phyloP scores from a whole-genome alignment of 2,888 invertebrate species.

The Amphimallon solstitiale region DNA sequence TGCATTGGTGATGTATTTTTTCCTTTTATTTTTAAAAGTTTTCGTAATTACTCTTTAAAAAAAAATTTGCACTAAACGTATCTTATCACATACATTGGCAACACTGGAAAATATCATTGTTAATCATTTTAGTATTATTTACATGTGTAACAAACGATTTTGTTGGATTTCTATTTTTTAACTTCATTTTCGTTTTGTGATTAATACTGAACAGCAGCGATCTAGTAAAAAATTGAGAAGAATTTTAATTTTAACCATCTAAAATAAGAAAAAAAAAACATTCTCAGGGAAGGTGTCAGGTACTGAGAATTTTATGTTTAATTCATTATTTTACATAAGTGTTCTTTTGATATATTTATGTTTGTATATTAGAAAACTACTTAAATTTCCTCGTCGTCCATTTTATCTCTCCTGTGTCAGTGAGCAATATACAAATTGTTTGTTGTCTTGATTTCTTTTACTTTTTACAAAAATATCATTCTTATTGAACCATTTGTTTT shows the following conservation, averaged over 20 bases:
- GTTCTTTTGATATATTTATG: neutral
- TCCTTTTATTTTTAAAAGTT: neutral
- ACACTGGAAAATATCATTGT: constrained; percentile 47
- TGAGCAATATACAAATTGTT: constrained; percentile 15
- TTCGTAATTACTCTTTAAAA: constrained; percentile 24
- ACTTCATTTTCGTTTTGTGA: neutral
- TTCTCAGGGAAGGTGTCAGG: too few relatives aligned
- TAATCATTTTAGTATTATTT: neutral
- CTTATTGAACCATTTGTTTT: constrained; percentile 4
- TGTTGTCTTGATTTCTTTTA: neutral
- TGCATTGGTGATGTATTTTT: constrained; percentile 47
- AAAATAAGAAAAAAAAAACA: neutral
- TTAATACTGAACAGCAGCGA: constrained; percentile 32
- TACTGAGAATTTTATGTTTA: too few relatives aligned
- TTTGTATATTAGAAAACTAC: neutral
- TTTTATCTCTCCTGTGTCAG: neutral
- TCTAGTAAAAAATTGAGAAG: neutral
- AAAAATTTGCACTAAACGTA: constrained; percentile 50
- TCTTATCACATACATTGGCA: constrained; percentile 61
- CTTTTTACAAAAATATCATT: constrained; percentile 27
- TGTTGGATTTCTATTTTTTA: neutral
- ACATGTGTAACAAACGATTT: constrained; percentile 10
- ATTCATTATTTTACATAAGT: too few relatives aligned
- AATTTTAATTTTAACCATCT: neutral
- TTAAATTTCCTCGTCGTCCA: neutral